Conservation (phyloP, 2,888 invertebrate species). For the Tipula confusa region DNA sequence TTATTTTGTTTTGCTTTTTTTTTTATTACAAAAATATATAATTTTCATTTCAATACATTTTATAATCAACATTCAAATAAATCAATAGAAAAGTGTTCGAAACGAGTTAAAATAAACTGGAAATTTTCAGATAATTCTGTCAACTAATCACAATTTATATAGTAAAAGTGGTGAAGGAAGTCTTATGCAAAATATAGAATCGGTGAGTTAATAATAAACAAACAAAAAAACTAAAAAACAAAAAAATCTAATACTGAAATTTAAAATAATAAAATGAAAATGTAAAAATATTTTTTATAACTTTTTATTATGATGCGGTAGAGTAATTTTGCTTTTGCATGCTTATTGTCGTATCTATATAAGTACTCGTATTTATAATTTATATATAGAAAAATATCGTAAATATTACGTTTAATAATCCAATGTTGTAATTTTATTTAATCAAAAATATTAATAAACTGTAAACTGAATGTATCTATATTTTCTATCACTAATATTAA, state of each 20-base stretch:
- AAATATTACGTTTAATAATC: neutral
- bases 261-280: neutral
- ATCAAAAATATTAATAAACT: neutral
- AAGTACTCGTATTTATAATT: neutral
- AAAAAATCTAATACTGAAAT: neutral
- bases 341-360: neutral
- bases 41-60: neutral
- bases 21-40: neutral
- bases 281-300: neutral
- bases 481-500: neutral
- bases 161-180: constrained; percentile 28
- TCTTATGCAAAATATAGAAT: constrained; percentile 26
- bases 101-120: neutral
- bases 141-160: constrained; percentile 9
- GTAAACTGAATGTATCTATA: neutral
- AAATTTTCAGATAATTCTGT: constrained; percentile 28
- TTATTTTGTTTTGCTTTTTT: neutral
- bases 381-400: neutral
- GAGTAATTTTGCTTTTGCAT: neutral
- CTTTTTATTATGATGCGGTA: constrained; percentile 3
- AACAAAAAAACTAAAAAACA: neutral
- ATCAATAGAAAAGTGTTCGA: neutral
- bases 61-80: neutral
- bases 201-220: constrained; percentile 15
- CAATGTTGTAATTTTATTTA: neutral